Evolutionary conservation across 2,113 vertebrate genomes (phyloP), one percentile per base, ranked within the genome.

Genomic region (Marcusenius ussheri): DNA sequence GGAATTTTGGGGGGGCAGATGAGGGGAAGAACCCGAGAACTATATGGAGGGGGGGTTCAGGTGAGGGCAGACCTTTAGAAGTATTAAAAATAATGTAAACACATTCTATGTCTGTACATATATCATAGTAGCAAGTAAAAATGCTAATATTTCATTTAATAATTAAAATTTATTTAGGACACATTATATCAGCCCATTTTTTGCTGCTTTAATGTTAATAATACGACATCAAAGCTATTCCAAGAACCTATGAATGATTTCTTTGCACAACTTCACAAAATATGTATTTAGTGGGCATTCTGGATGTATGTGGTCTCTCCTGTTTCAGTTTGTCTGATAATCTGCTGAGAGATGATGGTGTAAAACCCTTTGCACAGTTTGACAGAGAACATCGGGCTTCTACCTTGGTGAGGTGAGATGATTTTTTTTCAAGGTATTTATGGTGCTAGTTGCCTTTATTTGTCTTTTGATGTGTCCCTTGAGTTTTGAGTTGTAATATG

Each of bases 241-340:
- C 66, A 35, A 35, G 27, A 74, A 31, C 27, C 10, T 31, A 74
- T 35, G 31, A 11, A 74, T 35, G n/a, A 35, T 70, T n/a, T 74
- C 31, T 74, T 74, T 77, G 39, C 21, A 24, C 42, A 83, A 47
- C 35, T 45, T 10, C 1, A 51, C n/a, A 15, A 31, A 53, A 35
- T 50, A 35, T 53, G 84, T 45, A 10, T 47, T 84, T 47, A n/a
- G 21, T n/a, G 15, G 83, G 19, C 39, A n/a, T 45, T 51, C n/a
- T 27, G 24, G 49, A 31, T 35, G 31, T 13, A 35, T 35, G 24
- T 58, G 27, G 2, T 27, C 17, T 58, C 3, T 13, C 53, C 17
- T 91, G 0, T 45, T 92, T 86, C 90, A 96, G 96, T 91, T 93
- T 96, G 80, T 95, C 96, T 62, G 92, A 89, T 86, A 96, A 95